These are phyloP conservation scores for Macquaria australasica DNA, from an alignment of 2,113 vertebrate species.

Conservation along the genomic window DNA sequence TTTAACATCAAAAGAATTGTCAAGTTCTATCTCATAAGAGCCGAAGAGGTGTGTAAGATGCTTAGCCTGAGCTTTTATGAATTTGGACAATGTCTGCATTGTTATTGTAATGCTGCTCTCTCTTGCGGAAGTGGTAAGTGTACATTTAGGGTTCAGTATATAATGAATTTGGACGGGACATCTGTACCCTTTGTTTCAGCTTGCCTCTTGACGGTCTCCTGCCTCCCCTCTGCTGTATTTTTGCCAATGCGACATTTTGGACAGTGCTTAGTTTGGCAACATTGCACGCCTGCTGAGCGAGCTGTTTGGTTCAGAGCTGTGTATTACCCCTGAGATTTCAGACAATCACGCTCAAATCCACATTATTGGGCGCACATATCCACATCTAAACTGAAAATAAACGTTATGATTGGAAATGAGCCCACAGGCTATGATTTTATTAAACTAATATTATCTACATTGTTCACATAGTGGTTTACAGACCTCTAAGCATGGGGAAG, in stretches of 20 bases:
- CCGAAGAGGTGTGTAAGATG: slow-evolving; percentile 36
- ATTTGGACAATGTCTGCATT: slow-evolving; percentile 42
- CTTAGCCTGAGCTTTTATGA: slow-evolving; percentile 49
- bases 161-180: slow-evolving; percentile 61
- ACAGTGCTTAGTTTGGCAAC: slow-evolving; percentile 76
- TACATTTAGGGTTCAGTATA: slow-evolving; percentile 41
- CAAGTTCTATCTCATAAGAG: slow-evolving; percentile 29
- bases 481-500: slow-evolving; percentile 24
- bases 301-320: slow-evolving; percentile 63
- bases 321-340: slow-evolving; percentile 69
- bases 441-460: slow-evolving; percentile 56
- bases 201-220: slow-evolving; percentile 61
- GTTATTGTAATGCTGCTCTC: slow-evolving; percentile 44
- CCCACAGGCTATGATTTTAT: slow-evolving; percentile 49
- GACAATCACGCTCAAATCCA: slow-evolving; percentile 62
- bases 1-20: slow-evolving; percentile 51
- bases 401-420: slow-evolving; percentile 50
- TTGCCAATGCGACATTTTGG: slow-evolving; percentile 77
- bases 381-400: slow-evolving; percentile 52
- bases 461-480: slow-evolving; percentile 48
- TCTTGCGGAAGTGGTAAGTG: slow-evolving; percentile 53
- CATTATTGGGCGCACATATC: slow-evolving; percentile 47
- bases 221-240: slow-evolving; percentile 62
- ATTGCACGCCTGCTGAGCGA: slow-evolving; percentile 73
- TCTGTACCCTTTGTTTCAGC: slow-evolving; percentile 60